Conservation (phyloP, 2,888 invertebrate genomes). For the Argynnis bischoffii region DNA sequence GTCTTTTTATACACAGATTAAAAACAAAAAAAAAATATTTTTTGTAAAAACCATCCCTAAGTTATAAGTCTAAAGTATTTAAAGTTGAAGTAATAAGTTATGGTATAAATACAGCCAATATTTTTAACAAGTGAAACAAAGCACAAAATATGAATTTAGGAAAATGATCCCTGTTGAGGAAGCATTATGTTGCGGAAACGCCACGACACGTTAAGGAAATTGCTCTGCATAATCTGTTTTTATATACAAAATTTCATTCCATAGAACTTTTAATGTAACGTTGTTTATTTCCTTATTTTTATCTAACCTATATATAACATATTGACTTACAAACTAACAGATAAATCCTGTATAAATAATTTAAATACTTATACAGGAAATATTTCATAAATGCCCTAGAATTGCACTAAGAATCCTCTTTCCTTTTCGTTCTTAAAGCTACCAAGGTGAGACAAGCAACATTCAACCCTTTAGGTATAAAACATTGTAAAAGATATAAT, state of each 20-base stretch:
- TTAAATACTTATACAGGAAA: too few relatives aligned
- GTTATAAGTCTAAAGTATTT: constrained; percentile 23
- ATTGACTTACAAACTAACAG: too few relatives aligned
- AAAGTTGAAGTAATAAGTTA: constrained; percentile 31
- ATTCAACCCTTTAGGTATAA: too few relatives aligned
- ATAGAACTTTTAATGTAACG: not conserved
- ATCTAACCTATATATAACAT: too few relatives aligned
- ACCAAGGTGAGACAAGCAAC: too few relatives aligned
- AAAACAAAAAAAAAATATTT: not conserved
- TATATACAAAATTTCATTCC: not conserved
- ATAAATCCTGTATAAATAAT: too few relatives aligned
- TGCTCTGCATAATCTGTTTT: constrained; percentile 13
- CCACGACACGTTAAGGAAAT: constrained; percentile 24
- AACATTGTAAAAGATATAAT: too few relatives aligned
- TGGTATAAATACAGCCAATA: constrained; percentile 24
- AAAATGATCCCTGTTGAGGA: constrained; percentile 32
- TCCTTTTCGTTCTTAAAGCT: too few relatives aligned
- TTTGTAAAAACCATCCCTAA: not conserved
- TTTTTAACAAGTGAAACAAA: constrained; percentile 37
- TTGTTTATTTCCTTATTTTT: not conserved
- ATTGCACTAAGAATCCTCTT: too few relatives aligned
- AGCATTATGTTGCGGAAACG: constrained; percentile 28
- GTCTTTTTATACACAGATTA: not conserved
- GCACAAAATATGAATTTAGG: constrained; percentile 36
- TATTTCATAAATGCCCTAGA: too few relatives aligned